These are phyloP conservation scores for Hydrozoanthus tunicans DNA, from an alignment of 64 coral and sea anemone genomes.

Conservation along the genomic window DNA sequence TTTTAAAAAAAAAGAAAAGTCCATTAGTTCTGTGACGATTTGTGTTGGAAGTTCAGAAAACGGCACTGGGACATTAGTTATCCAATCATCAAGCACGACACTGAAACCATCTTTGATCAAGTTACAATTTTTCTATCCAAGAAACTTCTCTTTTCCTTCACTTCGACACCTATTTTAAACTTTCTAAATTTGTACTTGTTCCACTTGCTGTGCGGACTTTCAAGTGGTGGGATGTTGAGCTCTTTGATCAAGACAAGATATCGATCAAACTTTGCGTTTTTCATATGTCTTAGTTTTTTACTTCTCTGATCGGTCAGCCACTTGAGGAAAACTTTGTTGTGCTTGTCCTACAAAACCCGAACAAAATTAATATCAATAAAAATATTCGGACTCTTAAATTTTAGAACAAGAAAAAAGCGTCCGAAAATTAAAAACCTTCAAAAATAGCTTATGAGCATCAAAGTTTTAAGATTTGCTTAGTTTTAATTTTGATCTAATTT, in stretches of 20 bases:
- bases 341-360: conserved; percentile 76
- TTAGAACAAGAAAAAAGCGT: no score
- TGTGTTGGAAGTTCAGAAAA: no score
- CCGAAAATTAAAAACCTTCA: no score
- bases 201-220: conserved; percentile 77
- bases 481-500: no score
- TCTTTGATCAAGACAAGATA: conserved; percentile 80
- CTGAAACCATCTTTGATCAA: background rate
- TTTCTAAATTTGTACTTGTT: conserved; percentile 94
- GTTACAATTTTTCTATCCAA: conserved; percentile 52
- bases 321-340: conserved; percentile 88
- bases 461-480: no score
- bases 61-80: background rate
- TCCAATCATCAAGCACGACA: background rate
- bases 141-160: conserved; percentile 90
- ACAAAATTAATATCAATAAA: no score
- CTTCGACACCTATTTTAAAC: conserved; percentile 94
- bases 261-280: conserved; percentile 76
- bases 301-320: conserved; percentile 87
- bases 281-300: conserved; percentile 86
- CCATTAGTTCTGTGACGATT: no score
- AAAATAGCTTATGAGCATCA: no score
- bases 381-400: background rate
- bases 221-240: conserved; percentile 65
- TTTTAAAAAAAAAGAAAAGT: no score